Evolutionary conservation across 2,797 vertebrate genomes (phyloP), one percentile per base, ranked within the genome.

Genomic region (Myiothlypis chrysogaster): DNA sequence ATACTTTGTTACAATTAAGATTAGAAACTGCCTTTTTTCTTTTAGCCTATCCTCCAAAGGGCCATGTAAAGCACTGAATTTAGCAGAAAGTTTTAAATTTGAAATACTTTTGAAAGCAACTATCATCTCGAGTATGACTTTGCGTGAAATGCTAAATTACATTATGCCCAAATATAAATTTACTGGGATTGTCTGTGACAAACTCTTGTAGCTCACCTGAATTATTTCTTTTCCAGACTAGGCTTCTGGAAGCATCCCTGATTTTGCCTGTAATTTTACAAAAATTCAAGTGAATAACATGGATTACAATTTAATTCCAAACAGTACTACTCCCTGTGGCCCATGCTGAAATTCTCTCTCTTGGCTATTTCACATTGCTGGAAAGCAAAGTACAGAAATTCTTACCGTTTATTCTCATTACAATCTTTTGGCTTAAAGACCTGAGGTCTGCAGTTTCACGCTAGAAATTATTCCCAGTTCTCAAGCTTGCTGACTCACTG

Each of bases 401-500:
- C 73, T 86, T 93, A 92, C 4, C 1, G 32, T 87, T 97, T 85
- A 73, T 76, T 96, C 46, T 14, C 39, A 76, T 71, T 89, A 61
- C 81, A 94, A 50, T 59, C 32, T 82, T 95, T 73, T 93, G 13
- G 34, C 65, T 41, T 27, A 61, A 18, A 66, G 35, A 89, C 43
- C 83, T n/a, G 63, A 87, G 24, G 92, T 87, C 44, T 87, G 80
- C 83, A 69, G 41, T 82, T 94, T 72, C 82, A 61, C 39, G 44
- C 56, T 83, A 83, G 64, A 95, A 88, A 93, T 79, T 34, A 65
- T 93, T 91, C 86, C 35, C 52, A 75, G 66, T 95, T 97, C 90
- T 96, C 91, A 96, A 93, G 91, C 75, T 82, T 91, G 73, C 56
- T 83, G 88, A 94, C 47, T 78, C 88, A 90, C 63, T 95, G 61